These are phyloP conservation scores for Nymphalis polychloros DNA, from an alignment of 2,888 invertebrate genomes.

Conservation along the genomic window DNA sequence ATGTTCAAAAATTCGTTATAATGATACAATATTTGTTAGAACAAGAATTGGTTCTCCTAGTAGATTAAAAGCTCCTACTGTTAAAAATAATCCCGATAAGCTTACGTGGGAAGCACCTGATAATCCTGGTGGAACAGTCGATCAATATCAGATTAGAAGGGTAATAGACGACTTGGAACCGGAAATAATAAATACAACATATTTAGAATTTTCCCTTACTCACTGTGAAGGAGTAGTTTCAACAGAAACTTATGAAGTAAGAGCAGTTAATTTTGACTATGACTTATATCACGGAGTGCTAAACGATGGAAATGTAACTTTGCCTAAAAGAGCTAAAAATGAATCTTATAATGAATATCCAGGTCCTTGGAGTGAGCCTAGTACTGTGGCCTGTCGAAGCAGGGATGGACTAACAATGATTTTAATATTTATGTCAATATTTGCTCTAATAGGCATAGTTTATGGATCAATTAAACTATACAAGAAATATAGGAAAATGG, in stretches of 20 bases:
- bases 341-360: constrained; percentile 47
- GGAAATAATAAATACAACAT: constrained; percentile 58
- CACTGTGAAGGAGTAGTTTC: constrained; percentile 63
- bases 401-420: constrained; percentile 61
- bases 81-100: constrained; percentile 54
- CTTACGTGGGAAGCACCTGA: constrained; percentile 79
- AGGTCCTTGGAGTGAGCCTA: constrained; percentile 69
- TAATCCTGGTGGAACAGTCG: constrained; percentile 78
- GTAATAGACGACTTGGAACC: constrained; percentile 55
- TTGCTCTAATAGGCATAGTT: constrained; percentile 56
- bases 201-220: constrained; percentile 49
- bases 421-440: constrained; percentile 60
- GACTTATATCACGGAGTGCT: constrained; percentile 61
- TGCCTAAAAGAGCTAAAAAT: constrained; percentile 45
- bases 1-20: constrained; percentile 81
- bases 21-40: constrained; percentile 73
- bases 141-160: constrained; percentile 80
- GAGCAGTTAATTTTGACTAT: constrained; percentile 69
- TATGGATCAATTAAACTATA: constrained; percentile 79
- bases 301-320: constrained; percentile 51
- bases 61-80: constrained; percentile 57
- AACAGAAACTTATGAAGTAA: constrained; percentile 65
- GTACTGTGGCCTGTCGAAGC: constrained; percentile 58
- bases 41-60: constrained; percentile 85
- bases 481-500: constrained; percentile 83